Conservation (phyloP, 2,797 vertebrate genomes). For the Micromesistius poutassou region DNA sequence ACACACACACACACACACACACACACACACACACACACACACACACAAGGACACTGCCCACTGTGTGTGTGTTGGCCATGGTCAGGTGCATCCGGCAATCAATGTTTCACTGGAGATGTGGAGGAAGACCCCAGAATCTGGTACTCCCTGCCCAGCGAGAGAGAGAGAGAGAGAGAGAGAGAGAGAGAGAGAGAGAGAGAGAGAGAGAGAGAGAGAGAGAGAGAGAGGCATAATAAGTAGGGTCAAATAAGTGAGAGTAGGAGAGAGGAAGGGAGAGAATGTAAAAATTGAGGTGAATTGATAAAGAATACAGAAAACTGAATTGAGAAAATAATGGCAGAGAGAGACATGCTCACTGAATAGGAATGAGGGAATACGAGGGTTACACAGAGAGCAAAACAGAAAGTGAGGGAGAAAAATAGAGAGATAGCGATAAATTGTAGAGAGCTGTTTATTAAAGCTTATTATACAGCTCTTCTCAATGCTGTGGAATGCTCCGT, state of each 20-base stretch:
- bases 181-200: conserved; percentile 25
- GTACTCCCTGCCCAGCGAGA: no score
- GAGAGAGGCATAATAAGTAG: not conserved
- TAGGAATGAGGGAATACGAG: not conserved
- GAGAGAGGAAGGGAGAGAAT: not conserved
- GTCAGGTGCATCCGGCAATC: not conserved
- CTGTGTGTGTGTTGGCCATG: no score
- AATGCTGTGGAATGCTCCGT: no score
- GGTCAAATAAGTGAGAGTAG: not conserved
- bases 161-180: conserved; percentile 28
- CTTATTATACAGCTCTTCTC: no score
- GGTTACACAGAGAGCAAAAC: not conserved
- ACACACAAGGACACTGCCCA: not conserved
- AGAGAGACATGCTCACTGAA: not conserved
- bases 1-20: conserved; percentile 4
- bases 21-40: conserved; percentile 1
- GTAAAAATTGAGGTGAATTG: not conserved
- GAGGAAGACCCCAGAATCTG: not conserved
- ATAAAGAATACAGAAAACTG: no score
- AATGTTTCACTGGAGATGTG: not conserved
- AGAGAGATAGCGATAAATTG: not conserved
- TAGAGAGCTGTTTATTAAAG: no score
- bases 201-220: not conserved
- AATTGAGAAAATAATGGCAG: not conserved
- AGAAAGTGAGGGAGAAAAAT: not conserved